Evolutionary conservation across 2,888 invertebrate species (phyloP).

Genomic region (Scaptomyza cyrtandrae): DNA sequence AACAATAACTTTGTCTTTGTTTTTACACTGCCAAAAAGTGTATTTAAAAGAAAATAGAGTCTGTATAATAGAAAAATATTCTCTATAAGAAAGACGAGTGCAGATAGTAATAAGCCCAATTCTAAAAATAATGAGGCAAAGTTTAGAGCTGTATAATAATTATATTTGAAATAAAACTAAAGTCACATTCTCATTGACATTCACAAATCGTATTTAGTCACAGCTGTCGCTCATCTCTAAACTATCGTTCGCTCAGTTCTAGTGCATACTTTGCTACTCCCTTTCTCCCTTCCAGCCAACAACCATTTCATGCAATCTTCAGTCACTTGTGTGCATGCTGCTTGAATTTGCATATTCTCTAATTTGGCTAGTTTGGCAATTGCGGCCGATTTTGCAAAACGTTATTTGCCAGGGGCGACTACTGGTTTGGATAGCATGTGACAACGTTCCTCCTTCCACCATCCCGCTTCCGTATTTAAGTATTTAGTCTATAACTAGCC

Average conservation of each 20-base stretch:
- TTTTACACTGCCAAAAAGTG: too few species aligned
- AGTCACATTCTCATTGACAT: slow-evolving; percentile 4
- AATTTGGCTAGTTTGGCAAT: slow-evolving; percentile 80
- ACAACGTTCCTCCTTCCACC: neutral
- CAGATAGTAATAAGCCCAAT: too few species aligned
- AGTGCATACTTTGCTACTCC: slow-evolving; percentile 7
- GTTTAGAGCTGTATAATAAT: too few species aligned
- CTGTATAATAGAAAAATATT: too few species aligned
- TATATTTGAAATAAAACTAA: too few species aligned
- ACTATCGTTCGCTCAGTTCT: slow-evolving; percentile 19
- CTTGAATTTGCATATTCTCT: slow-evolving; percentile 78
- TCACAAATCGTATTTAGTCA: slow-evolving; percentile 32
- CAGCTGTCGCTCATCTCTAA: slow-evolving; percentile 44
- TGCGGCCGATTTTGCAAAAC: slow-evolving; percentile 79
- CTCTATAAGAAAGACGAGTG: too few species aligned
- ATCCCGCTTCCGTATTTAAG: slow-evolving; percentile 41
- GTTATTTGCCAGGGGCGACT: slow-evolving; percentile 67
- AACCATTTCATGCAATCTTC: neutral
- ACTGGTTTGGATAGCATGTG: slow-evolving; percentile 12
- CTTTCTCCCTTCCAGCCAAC: neutral
- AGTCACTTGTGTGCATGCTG: slow-evolving; percentile 52
- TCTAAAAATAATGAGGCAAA: too few species aligned
- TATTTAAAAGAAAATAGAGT: too few species aligned
- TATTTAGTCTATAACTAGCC: slow-evolving; percentile 76
- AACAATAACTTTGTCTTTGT: too few species aligned